Evolutionary conservation across 2,888 invertebrate species (phyloP).

Genomic region (Psylliodes chrysocephalus): DNA sequence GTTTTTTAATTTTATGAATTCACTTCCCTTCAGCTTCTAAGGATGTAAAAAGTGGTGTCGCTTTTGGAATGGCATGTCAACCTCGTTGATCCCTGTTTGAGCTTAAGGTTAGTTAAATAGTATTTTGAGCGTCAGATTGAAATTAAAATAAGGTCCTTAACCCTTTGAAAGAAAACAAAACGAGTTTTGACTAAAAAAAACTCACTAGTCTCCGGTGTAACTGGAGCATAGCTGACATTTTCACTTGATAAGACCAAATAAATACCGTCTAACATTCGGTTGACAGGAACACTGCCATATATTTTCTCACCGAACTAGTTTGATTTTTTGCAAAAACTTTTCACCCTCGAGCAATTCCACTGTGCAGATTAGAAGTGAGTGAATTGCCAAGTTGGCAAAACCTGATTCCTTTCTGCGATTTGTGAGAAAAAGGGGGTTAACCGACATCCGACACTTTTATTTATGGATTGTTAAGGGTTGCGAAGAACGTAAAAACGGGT

Average conservation of each 20-base stretch:
- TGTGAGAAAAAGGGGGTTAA: conserved; percentile 15
- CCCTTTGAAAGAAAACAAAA: too few species aligned
- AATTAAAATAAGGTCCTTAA: too few species aligned
- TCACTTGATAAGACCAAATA: neutral
- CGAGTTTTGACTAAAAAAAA: too few species aligned
- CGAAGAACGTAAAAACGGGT: conserved; percentile 8
- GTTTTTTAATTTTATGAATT: too few species aligned
- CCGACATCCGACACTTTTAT: conserved; percentile 14
- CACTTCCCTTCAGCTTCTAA: too few species aligned
- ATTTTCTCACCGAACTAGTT: conserved; percentile 24
- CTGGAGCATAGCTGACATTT: conserved; percentile 1
- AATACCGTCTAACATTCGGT: neutral
- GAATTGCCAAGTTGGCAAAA: conserved; percentile 8
- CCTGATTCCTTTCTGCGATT: conserved; percentile 11
- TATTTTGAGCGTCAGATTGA: too few species aligned
- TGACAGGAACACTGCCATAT: conserved; percentile 12
- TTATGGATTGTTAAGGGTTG: conserved; percentile 13
- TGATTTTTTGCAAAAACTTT: conserved; percentile 20
- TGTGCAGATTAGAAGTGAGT: neutral
- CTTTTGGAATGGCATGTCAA: too few species aligned
- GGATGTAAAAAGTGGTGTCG: too few species aligned
- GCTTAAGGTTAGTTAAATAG: too few species aligned
- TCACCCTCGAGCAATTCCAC: neutral
- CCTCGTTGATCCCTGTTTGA: too few species aligned
- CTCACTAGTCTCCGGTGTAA: neutral